Base-by-base conservation (phyloP, 1,140 invertebrate species). In the Listronotus oregonensis region DNA sequence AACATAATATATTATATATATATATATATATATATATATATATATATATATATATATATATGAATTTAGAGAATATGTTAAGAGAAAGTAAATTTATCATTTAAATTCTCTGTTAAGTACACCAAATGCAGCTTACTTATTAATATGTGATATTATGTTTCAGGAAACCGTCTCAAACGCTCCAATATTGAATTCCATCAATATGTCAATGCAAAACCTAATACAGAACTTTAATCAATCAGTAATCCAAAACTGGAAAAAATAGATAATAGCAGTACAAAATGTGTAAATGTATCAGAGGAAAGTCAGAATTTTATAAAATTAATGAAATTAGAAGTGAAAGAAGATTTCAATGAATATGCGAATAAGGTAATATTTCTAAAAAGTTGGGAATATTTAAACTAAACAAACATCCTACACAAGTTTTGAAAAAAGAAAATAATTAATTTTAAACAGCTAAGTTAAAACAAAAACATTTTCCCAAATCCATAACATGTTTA, bases 331-430 rank as follows among this genome's bases (percentile, higher is more conserved):
- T 50, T 42, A 27, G 72, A 73, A 37, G 15, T 71, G 12, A 62
- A 71, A 51, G 62, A 72, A 42, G 59, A 73, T 47, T 63, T 70
- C 15, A 71, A 73, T 31, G 42, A 59, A 27, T 68, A 71, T 40
- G 68, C 72, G 6, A 71, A 69, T 17, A 73, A 73, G 68, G 72
- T 72, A 62, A 64, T 3, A 27, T 27, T 27, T 5, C 21, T 27
- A 27, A 27, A 27, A 27, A 3, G 21, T 27, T n/a, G n/a, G 21
- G 5, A 3, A 27, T 5, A 27, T 27, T 27, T 27, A 27, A 27
- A 27, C 1, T 27, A 27, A 27, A 27, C 1, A 27, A 27, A 27
- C n/a, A n/a, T n/a, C n/a, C n/a, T n/a, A n/a, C n/a, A n/a, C n/a
- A n/a, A n/a, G n/a, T n/a, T n/a, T n/a, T n/a, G n/a, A n/a, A n/a